Percentiles rank a stretch among this genome's conserved stretches.
These are phyloP conservation scores for Eupsittula cactorum DNA, from an alignment of 2,113 vertebrate genomes.

Conservation along the genomic window DNA sequence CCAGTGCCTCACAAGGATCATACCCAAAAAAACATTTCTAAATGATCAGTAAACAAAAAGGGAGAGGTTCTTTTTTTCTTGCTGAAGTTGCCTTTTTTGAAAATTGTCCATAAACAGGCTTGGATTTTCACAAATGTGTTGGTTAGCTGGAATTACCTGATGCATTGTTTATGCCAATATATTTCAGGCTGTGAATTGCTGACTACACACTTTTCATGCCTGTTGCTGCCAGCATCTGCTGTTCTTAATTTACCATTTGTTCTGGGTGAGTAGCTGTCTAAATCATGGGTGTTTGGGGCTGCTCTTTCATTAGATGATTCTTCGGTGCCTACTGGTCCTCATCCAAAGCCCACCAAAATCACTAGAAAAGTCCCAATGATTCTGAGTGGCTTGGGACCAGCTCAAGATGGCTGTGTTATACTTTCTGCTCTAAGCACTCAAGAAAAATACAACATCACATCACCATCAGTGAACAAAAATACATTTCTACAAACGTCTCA, in stretches of 20 bases:
- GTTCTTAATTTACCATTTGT: slow-evolving; percentile 27
- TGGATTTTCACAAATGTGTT: slow-evolving; percentile 40
- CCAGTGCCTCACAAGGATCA: background rate
- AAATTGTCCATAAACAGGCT: slow-evolving; percentile 1
- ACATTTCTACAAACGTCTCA: background rate
- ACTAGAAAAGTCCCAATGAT: background rate
- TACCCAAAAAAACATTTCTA: background rate
- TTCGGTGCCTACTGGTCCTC: background rate
- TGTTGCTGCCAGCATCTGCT: slow-evolving; percentile 47
- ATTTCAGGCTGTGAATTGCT: slow-evolving; percentile 43
- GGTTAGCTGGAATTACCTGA: slow-evolving; percentile 45
- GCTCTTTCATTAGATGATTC: background rate
- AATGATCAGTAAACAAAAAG: background rate
- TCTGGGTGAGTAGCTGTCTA: slow-evolving; percentile 25
- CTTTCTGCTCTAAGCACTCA: background rate
- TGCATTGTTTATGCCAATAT: slow-evolving; percentile 32
- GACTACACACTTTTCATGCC: slow-evolving; percentile 10
- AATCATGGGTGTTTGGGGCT: background rate
- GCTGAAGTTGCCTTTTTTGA: slow-evolving; percentile 23
- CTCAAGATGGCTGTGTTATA: background rate
- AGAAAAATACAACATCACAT: background rate
- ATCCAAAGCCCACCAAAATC: background rate
- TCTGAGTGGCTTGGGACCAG: background rate
- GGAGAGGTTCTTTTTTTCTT: background rate
- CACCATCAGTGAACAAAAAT: background rate